phyloP scores from a whole-genome alignment of 2,888 invertebrate genomes.

The Harpagoxenus sublaevis region DNA sequence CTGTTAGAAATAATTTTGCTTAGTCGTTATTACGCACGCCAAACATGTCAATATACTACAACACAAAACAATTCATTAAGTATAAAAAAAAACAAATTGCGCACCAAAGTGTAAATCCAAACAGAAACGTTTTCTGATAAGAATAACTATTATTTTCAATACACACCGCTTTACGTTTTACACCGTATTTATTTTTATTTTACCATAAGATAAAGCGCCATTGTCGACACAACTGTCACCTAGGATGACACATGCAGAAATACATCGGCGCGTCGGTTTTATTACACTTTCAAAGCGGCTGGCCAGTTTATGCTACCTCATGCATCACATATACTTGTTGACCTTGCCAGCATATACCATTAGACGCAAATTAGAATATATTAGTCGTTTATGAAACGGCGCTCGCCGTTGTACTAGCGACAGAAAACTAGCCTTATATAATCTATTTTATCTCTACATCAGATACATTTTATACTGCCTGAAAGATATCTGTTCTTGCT shows the following conservation, averaged over 20 bases:
- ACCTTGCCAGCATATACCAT: conserved; percentile 68
- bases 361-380: conserved; percentile 35
- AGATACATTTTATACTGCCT: background rate
- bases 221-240: conserved; percentile 8
- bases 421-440: background rate
- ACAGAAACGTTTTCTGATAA: background rate
- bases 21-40: background rate
- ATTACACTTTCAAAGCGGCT: conserved; percentile 32
- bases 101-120: background rate
- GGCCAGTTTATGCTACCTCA: conserved; percentile 72
- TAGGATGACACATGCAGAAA: conserved; percentile 21
- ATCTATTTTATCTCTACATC: conserved; percentile 11
- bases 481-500: background rate
- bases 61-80: background rate
- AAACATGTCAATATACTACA: background rate
- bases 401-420: background rate
- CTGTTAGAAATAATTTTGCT: background rate
- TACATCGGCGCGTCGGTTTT: background rate
- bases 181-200: conserved; percentile 22
- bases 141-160: background rate
- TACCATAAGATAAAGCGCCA: conserved; percentile 3
- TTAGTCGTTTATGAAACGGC: background rate
- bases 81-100: conserved; percentile 10
- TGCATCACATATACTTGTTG: conserved; percentile 65
- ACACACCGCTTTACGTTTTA: background rate